These are phyloP conservation scores for Cyanoramphus novaezelandiae DNA, from an alignment of 2,113 vertebrate species.

Conservation along the genomic window DNA sequence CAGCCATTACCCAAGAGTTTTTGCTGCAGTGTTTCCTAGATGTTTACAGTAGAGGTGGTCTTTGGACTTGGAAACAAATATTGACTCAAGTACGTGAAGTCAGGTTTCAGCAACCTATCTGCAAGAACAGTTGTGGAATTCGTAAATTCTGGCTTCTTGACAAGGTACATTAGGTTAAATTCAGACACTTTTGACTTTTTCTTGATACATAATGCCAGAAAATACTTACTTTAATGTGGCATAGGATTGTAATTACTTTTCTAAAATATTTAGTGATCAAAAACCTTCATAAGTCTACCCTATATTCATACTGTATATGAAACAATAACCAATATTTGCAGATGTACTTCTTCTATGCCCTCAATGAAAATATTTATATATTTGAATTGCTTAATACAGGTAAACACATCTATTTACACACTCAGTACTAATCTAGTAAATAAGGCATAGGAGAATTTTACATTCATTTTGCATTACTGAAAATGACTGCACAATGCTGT, in stretches of 20 bases:
- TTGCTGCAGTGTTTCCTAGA: not conserved
- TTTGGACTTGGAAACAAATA: slow-evolving; percentile 65
- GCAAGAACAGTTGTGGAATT: slow-evolving; percentile 42
- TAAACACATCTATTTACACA: not conserved
- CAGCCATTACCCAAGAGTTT: slow-evolving; percentile 32
- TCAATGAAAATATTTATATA: slow-evolving; percentile 11
- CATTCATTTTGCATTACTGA: not conserved
- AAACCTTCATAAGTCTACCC: not conserved
- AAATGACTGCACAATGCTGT: not conserved
- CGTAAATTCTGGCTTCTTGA: slow-evolving; percentile 4
- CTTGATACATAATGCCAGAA: not conserved
- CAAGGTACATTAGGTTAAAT: slow-evolving; percentile 56
- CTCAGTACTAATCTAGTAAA: not conserved
- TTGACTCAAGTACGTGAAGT: slow-evolving; percentile 44
- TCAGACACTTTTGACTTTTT: slow-evolving; percentile 3
- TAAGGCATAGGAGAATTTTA: not conserved
- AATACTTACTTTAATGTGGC: not conserved
- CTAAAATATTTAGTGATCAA: not conserved
- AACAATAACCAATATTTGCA: not conserved
- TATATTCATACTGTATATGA: not conserved
- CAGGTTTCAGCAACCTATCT: slow-evolving; percentile 32
- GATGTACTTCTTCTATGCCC: not conserved
- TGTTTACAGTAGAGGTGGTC: slow-evolving; percentile 61
- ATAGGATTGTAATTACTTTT: not conserved
- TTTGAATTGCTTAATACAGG: not conserved